A percentile compares a stretch with the other conserved stretches of the same genome.
phyloP scores from a whole-genome alignment of 2,797 vertebrate species.

The Harpagifer antarcticus region DNA sequence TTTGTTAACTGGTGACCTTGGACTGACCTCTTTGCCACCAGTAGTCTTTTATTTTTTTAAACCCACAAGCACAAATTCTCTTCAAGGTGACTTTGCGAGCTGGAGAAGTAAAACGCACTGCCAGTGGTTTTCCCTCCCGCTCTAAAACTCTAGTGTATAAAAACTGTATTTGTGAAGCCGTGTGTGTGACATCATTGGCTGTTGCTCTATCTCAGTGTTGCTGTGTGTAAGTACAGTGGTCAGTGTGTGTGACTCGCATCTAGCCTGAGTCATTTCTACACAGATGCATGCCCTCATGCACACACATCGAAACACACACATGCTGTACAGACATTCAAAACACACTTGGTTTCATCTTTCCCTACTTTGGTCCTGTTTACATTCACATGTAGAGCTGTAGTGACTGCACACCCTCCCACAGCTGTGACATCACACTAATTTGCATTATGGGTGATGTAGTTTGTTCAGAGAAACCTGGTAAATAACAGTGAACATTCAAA shows the following conservation, averaged over 20 bases:
- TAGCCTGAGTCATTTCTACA: conserved; percentile 52
- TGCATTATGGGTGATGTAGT: conserved; percentile 69
- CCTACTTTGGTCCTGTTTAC: conserved; percentile 45
- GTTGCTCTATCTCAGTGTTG: conserved; percentile 67
- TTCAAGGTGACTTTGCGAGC: conserved; percentile 53
- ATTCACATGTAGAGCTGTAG: conserved; percentile 47
- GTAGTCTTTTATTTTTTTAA: conserved; percentile 20
- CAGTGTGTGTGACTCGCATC: conserved; percentile 59
- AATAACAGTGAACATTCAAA: conserved; percentile 32
- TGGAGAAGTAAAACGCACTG: conserved; percentile 60
- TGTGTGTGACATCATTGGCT: conserved; percentile 68
- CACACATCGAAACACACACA: conserved; percentile 19
- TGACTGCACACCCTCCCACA: conserved; percentile 38
- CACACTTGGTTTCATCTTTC: conserved; percentile 27
- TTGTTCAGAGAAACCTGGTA: conserved; percentile 31
- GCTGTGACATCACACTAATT: conserved; percentile 41
- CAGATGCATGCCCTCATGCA: conserved; percentile 37
- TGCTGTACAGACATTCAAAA: conserved; percentile 24
- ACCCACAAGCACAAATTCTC: conserved; percentile 78
- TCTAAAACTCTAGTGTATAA: conserved; percentile 70
- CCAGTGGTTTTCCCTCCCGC: conserved; percentile 50
- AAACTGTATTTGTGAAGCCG: conserved; percentile 61
- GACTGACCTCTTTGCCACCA: conserved; percentile 9
- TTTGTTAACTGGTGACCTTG: conserved; percentile 43
- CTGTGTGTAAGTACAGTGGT: conserved; percentile 62